Conservation (phyloP, 2,888 invertebrate species). For the Apantesis nais region DNA sequence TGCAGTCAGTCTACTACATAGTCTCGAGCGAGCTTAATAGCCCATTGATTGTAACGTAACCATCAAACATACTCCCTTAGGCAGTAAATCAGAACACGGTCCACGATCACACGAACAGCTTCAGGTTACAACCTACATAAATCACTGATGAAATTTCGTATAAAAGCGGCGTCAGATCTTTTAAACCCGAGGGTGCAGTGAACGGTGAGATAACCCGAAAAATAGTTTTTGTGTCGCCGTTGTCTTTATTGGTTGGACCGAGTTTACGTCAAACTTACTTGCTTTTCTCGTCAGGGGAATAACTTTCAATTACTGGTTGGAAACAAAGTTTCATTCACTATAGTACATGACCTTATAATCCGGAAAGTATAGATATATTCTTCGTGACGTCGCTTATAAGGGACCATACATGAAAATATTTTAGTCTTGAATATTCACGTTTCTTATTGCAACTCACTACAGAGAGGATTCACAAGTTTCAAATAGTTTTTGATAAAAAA, state of each 20-base stretch:
- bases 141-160: not conserved
- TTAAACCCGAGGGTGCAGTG: conserved; percentile 3
- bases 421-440: not conserved
- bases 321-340: not conserved
- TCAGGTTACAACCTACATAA: not conserved
- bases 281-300: not conserved
- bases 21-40: not conserved
- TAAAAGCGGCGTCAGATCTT: not conserved
- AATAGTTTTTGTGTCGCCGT: not conserved
- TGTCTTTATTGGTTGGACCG: not conserved
- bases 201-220: not conserved
- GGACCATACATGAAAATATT: not conserved
- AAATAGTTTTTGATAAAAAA: not conserved
- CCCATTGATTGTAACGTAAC: not conserved
- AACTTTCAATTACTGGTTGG: not conserved
- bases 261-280: not conserved
- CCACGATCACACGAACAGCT: not conserved
- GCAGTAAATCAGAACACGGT: not conserved
- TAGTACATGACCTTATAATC: no score
- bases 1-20: no score
- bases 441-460: not conserved
- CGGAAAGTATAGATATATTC: not conserved
- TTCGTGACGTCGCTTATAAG: not conserved
- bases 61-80: not conserved
- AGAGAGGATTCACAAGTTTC: not conserved